Evolutionary conservation across 2,888 invertebrate species (phyloP).

Genomic region (Leucoptera coffeella): DNA sequence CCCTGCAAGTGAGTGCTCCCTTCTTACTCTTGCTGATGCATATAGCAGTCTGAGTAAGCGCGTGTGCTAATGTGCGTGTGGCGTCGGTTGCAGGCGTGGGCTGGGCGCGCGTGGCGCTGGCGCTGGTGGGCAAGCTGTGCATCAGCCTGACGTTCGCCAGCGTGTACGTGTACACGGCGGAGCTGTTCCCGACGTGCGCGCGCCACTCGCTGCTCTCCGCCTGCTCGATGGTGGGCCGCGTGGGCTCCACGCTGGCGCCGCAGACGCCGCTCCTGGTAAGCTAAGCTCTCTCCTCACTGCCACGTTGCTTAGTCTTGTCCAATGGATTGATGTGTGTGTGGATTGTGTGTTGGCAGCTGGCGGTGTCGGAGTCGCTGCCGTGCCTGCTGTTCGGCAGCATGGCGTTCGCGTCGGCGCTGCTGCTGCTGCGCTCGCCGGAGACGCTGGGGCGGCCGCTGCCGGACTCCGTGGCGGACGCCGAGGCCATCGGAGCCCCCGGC

Average conservation of each 20-base stretch:
- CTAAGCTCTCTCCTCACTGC: no score
- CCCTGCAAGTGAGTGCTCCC: no score
- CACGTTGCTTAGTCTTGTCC: no score
- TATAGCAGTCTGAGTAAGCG: not conserved
- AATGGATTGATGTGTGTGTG: no score
- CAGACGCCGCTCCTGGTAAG: constrained; percentile 57
- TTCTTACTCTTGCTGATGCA: no score
- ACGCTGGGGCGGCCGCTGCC: constrained; percentile 38
- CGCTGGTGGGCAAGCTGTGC: constrained; percentile 49
- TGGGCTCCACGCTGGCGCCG: constrained; percentile 58
- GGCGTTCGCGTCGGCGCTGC: constrained; percentile 27
- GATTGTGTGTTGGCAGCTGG: constrained; percentile 23
- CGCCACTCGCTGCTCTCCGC: constrained; percentile 50
- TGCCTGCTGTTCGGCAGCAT: constrained; percentile 41
- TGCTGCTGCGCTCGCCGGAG: constrained; percentile 44
- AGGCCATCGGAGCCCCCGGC: no score
- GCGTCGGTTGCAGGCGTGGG: constrained; percentile 4
- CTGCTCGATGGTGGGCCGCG: constrained; percentile 56
- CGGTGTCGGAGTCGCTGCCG: constrained; percentile 27
- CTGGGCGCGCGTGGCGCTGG: constrained; percentile 7
- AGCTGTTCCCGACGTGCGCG: constrained; percentile 57
- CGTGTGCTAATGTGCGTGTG: not conserved
- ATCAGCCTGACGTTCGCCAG: constrained; percentile 55
- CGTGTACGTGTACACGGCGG: constrained; percentile 57
- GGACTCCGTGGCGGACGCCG: constrained; percentile 49